Percentiles rank a stretch among this genome's conserved stretches.
Evolutionary conservation across 2,797 vertebrate species (phyloP).

Genomic region (Lepilemur ruficaudatus): DNA sequence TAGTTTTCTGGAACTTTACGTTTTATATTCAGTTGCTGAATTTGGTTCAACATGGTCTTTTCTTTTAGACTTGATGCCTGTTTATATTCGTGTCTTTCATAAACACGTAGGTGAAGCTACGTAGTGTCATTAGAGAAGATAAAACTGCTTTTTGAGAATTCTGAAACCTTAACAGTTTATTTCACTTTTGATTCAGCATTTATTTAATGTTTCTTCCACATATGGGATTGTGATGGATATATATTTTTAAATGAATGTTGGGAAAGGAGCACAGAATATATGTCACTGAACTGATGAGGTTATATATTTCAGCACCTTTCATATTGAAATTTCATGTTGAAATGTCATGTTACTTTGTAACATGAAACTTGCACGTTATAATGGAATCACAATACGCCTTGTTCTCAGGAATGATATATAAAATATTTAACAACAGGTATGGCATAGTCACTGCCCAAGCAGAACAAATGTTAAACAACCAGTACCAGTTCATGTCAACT

Average conservation of each 20-base stretch:
- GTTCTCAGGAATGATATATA: conserved; percentile 18
- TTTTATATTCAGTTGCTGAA: neutral
- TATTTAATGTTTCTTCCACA: neutral
- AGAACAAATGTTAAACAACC: neutral
- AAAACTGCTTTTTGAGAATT: neutral
- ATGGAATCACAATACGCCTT: conserved; percentile 18
- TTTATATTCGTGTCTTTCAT: neutral
- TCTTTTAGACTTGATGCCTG: neutral
- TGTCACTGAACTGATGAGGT: neutral
- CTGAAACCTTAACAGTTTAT: neutral
- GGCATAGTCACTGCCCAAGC: neutral
- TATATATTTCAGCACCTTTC: neutral
- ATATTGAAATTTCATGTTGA: conserved; percentile 13
- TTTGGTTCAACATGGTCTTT: neutral
- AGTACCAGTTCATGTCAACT: neutral
- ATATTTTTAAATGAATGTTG: neutral
- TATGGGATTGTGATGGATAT: neutral
- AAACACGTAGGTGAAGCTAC: neutral
- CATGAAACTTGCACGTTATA: conserved; percentile 10
- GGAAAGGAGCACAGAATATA: neutral
- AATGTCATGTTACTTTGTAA: conserved; percentile 35
- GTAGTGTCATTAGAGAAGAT: neutral
- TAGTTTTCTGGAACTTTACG: neutral
- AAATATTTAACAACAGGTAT: conserved; percentile 24
- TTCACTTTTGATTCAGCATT: neutral